Conservation (phyloP, 2,113 vertebrate genomes). For the Protomyctophum bolini region DNA sequence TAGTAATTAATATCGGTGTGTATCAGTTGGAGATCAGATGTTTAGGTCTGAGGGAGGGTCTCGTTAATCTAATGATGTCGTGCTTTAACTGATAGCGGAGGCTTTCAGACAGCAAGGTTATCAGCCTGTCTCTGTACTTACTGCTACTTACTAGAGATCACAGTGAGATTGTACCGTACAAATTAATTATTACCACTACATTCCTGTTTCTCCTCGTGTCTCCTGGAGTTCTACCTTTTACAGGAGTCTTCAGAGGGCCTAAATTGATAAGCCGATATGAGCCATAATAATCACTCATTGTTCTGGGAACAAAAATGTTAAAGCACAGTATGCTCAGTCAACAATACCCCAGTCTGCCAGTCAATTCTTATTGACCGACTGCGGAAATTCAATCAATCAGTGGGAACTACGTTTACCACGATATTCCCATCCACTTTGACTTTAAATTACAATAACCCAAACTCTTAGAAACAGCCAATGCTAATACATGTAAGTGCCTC, state of each 20-base stretch:
- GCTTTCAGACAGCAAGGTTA: constrained; percentile 84
- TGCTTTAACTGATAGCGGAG: constrained; percentile 76
- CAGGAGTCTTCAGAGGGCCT: constrained; percentile 34
- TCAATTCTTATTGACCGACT: constrained; percentile 35
- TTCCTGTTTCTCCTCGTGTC: constrained; percentile 46
- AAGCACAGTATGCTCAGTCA: neutral
- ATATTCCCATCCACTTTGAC: constrained; percentile 46
- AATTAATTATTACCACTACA: constrained; percentile 59
- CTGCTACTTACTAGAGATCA: constrained; percentile 72
- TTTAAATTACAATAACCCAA: constrained; percentile 48
- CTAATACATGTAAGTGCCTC: constrained; percentile 55
- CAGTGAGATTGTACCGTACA: constrained; percentile 56
- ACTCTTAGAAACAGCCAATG: constrained; percentile 51
- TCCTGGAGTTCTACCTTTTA: constrained; percentile 49
- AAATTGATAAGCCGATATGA: constrained; percentile 30
- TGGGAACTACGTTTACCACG: constrained; percentile 58
- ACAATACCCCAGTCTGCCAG: constrained; percentile 31
- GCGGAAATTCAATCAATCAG: constrained; percentile 46
- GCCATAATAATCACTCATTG: constrained; percentile 7
- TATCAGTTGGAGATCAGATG: constrained; percentile 82
- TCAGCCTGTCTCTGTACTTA: constrained; percentile 75
- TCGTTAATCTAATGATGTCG: constrained; percentile 83
- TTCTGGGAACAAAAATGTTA: constrained; percentile 51
- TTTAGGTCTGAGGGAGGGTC: constrained; percentile 78
- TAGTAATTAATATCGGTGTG: constrained; percentile 87